Conservation (phyloP, 92 coral and sea anemone species). For the Porites rus region DNA sequence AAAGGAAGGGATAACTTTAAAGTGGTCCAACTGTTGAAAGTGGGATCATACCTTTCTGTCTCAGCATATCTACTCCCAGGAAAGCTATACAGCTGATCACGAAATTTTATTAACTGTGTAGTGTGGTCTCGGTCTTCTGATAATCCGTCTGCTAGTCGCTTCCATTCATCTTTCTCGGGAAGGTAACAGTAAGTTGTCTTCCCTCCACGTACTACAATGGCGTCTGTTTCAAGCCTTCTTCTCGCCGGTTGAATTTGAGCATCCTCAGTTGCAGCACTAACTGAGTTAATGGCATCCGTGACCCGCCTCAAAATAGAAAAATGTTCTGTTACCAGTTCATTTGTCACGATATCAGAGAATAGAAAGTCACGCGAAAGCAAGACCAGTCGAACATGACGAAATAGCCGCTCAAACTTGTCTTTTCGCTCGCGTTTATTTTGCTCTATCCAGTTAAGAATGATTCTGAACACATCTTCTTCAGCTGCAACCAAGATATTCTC, state of each 20-base stretch:
- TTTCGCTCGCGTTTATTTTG: not conserved
- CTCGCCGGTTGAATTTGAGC: not conserved
- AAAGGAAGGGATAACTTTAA: not conserved
- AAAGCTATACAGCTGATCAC: not conserved
- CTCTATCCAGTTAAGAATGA: not conserved
- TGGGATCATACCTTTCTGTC: constrained; percentile 7
- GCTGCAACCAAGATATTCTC: not conserved
- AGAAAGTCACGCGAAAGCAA: constrained; percentile 16
- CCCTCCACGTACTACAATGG: constrained; percentile 25
- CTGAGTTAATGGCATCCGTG: not conserved
- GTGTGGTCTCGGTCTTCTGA: too few relatives aligned
- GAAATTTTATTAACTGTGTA: not conserved
- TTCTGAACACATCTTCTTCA: too few relatives aligned
- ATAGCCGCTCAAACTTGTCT: not conserved
- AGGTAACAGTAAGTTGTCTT: constrained; percentile 14
- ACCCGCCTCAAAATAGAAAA: not conserved
- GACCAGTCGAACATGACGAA: constrained; percentile 1
- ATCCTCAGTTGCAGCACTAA: not conserved
- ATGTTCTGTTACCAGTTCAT: constrained; percentile 2
- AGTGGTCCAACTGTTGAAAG: not conserved
- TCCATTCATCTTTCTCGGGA: constrained; percentile 17
- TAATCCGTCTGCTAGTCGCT: not conserved
- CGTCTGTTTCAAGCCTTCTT: not conserved
- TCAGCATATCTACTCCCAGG: not conserved
- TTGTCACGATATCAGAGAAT: constrained; percentile 9